These are phyloP conservation scores for Chloroclysta siterata DNA, from an alignment of 2,888 invertebrate genomes.

Conservation along the genomic window DNA sequence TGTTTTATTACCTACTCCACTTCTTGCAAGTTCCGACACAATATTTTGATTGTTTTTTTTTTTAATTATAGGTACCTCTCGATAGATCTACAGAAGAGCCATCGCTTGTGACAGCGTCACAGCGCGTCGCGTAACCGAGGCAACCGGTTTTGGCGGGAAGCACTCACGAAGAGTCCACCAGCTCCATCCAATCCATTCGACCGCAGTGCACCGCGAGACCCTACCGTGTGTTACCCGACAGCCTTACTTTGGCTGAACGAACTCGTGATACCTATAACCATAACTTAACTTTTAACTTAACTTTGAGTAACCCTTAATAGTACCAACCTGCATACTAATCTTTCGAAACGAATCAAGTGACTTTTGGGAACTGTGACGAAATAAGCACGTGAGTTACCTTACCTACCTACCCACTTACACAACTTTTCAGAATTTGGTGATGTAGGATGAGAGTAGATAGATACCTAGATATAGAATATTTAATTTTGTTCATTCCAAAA, in stretches of 20 bases:
- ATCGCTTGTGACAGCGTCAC: conserved; percentile 42
- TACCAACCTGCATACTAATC: neutral
- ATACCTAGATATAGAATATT: too few species aligned
- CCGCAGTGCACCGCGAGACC: conserved; percentile 81
- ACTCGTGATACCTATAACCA: conserved; percentile 54
- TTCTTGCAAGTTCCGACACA: too few species aligned
- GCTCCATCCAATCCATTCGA: conserved; percentile 77
- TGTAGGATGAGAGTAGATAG: neutral
- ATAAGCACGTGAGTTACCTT: conserved; percentile 46
- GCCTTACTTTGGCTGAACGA: conserved; percentile 71
- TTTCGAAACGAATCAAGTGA: conserved; percentile 27
- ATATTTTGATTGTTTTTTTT: too few species aligned
- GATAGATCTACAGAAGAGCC: conserved; percentile 5
- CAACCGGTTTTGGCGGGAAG: conserved; percentile 80
- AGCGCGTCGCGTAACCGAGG: conserved; percentile 68
- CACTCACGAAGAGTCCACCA: conserved; percentile 56
- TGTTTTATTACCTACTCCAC: too few species aligned
- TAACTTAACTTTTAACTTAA: conserved; percentile 19
- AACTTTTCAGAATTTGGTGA: neutral
- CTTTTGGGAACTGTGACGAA: conserved; percentile 38
- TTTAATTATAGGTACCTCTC: neutral
- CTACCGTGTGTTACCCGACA: conserved; percentile 70
- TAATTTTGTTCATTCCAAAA: too few species aligned
- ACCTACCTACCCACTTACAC: neutral
- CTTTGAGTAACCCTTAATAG: conserved; percentile 1